Evolutionary conservation across 2,113 vertebrate species (phyloP).

Genomic region (Eonycteris spelaea): DNA sequence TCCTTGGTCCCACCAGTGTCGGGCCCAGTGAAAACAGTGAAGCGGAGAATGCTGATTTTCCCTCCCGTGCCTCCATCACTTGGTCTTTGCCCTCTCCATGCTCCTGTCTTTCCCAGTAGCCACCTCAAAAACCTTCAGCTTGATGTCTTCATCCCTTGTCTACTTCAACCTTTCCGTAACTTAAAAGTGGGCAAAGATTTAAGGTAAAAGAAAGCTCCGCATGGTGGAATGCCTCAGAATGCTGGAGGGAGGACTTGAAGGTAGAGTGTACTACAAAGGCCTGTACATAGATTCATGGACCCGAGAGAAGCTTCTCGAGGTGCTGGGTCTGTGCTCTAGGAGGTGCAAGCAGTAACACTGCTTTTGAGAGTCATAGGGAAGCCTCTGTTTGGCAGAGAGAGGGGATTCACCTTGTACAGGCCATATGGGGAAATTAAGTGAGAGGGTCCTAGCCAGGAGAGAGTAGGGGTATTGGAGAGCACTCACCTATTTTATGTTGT

Average conservation of each 20-base stretch:
- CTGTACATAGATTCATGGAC: background rate
- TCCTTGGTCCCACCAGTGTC: background rate
- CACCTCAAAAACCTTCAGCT: background rate
- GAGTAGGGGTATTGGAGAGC: too few relatives aligned
- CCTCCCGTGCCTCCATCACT: background rate
- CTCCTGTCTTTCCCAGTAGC: background rate
- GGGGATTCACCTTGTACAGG: background rate
- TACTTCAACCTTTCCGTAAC: background rate
- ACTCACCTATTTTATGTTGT: background rate
- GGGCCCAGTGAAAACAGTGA: background rate
- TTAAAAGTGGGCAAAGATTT: background rate
- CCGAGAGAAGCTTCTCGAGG: background rate
- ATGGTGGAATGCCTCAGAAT: background rate
- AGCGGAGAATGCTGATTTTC: background rate
- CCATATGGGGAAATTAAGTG: background rate
- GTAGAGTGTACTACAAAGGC: background rate
- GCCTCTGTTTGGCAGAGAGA: background rate
- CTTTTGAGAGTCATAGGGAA: background rate
- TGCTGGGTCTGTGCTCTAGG: background rate
- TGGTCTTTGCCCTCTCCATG: background rate
- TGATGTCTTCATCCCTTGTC: background rate
- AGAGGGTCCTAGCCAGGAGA: background rate
- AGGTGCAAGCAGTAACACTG: background rate
- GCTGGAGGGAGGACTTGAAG: background rate
- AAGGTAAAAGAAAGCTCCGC: background rate